A percentile compares a stretch with the other conserved stretches of the same genome.
Conservation (phyloP, 2,888 invertebrate genomes). For the Drosophila stalkeri region DNA sequence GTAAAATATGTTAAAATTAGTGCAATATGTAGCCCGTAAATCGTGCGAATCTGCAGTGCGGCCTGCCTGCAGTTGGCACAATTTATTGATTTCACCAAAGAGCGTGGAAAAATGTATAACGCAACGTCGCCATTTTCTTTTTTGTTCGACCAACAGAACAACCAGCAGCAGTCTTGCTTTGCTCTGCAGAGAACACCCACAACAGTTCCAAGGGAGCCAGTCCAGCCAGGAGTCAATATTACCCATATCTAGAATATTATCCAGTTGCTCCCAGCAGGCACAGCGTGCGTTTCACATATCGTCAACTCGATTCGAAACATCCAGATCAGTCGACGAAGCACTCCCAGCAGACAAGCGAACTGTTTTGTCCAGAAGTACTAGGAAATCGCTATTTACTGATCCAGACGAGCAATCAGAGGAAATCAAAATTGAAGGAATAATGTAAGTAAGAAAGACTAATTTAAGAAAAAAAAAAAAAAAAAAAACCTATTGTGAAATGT, state of each 20-base stretch:
- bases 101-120: constrained; percentile 73
- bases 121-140: constrained; percentile 84
- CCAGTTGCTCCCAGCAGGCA: constrained; percentile 47
- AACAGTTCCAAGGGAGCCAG: constrained; percentile 72
- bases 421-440: constrained; percentile 77
- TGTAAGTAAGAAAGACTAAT: constrained; percentile 74
- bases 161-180: constrained; percentile 76
- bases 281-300: constrained; percentile 66
- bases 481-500: constrained; percentile 16
- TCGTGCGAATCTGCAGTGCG: constrained; percentile 61
- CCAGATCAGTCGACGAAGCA: constrained; percentile 53
- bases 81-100: constrained; percentile 81
- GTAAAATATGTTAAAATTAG: constrained; percentile 68
- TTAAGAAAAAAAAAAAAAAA: background rate
- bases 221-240: constrained; percentile 49
- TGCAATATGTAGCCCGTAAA: constrained; percentile 79
- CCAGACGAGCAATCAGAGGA: constrained; percentile 73
- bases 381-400: constrained; percentile 72
- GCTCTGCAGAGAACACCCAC: constrained; percentile 72
- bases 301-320: constrained; percentile 54
- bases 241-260: constrained; percentile 39
- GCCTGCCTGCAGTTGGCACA: constrained; percentile 72
- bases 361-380: constrained; percentile 44
- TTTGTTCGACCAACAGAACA: constrained; percentile 81
- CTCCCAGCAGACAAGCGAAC: constrained; percentile 63